These are phyloP conservation scores for Podilymbus podiceps DNA, from an alignment of 2,113 vertebrate genomes.

Conservation along the genomic window DNA sequence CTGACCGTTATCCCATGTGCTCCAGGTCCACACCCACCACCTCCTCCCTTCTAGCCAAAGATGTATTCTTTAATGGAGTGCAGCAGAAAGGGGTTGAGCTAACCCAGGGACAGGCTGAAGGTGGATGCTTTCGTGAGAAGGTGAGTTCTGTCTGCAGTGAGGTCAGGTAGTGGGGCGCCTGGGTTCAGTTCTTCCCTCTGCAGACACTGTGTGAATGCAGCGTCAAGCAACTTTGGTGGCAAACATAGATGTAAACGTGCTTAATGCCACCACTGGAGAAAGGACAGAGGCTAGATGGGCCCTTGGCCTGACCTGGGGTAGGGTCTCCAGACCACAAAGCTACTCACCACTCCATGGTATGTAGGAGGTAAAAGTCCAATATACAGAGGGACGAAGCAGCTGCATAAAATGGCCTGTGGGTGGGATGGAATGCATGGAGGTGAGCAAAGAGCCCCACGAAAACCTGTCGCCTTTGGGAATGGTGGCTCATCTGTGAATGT, in stretches of 20 bases:
- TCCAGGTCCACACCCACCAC: neutral
- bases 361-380: slow-evolving; percentile 66
- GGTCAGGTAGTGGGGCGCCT: neutral
- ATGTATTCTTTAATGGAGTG: neutral
- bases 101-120: neutral
- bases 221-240: neutral
- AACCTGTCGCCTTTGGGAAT: neutral
- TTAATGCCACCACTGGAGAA: neutral
- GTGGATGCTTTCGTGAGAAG: neutral
- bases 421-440: neutral
- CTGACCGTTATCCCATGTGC: neutral
- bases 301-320: neutral
- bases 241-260: rapidly evolving
- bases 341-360: slow-evolving; percentile 61
- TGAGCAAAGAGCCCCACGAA: neutral
- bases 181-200: neutral
- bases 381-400: slow-evolving; percentile 79
- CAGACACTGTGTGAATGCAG: neutral
- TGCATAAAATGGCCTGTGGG: slow-evolving; percentile 75
- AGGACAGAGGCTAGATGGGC: too few species aligned
- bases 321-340: neutral
- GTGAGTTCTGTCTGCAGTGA: neutral
- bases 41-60: neutral
- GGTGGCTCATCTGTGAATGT: neutral
- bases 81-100: neutral